phyloP scores from a whole-genome alignment of 53 echinoderm and acorn worm genomes.

The Astropecten irregularis region DNA sequence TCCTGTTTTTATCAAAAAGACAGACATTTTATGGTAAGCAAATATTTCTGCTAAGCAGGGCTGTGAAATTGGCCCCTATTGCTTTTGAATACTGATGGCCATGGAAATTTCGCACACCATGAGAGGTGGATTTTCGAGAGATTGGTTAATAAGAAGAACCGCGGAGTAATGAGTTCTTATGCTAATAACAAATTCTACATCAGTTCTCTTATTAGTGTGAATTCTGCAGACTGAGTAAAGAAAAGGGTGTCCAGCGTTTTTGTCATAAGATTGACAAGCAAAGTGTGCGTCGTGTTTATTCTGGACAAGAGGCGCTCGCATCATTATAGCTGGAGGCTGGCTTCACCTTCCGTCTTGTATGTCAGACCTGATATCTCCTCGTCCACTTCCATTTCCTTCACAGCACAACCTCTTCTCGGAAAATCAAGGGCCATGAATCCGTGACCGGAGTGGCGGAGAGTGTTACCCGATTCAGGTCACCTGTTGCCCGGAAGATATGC shows the following conservation, averaged over 20 bases:
- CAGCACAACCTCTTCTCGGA: background rate
- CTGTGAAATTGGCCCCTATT: no score
- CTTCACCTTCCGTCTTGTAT: background rate
- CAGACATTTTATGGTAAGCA: no score
- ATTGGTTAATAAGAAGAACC: no score
- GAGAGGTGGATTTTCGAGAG: no score
- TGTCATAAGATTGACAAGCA: background rate
- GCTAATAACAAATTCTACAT: no score
- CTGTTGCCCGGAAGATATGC: slow-evolving; percentile 22
- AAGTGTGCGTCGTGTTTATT: background rate
- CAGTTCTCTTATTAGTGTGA: background rate
- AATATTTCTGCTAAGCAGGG: no score
- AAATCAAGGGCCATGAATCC: background rate
- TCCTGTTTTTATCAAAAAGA: no score
- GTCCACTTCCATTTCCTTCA: background rate
- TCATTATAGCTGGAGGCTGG: background rate
- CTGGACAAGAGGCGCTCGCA: background rate
- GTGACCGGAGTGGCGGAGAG: background rate
- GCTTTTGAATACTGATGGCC: no score
- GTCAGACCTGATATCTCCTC: background rate
- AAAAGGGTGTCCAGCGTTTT: background rate
- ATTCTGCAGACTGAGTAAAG: background rate
- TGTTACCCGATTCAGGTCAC: slow-evolving; percentile 22
- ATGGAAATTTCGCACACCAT: no score
- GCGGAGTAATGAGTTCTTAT: no score